These are phyloP conservation scores for Epinotia nisella DNA, from an alignment of 2,888 invertebrate genomes.

Conservation along the genomic window DNA sequence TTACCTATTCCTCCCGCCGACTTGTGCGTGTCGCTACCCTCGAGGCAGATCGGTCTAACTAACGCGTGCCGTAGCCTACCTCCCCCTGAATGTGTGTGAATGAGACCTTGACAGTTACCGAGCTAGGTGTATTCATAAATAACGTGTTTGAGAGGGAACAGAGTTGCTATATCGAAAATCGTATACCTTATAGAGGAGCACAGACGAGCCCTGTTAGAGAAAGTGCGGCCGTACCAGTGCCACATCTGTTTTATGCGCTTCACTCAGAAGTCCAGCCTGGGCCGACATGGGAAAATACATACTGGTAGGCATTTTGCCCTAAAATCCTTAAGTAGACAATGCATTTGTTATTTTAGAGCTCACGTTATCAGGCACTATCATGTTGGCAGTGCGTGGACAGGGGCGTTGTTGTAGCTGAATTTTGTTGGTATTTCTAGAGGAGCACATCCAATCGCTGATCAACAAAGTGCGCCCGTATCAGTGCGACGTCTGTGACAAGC, in stretches of 20 bases:
- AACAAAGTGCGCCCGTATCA: slow-evolving; percentile 87
- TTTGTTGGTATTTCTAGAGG: slow-evolving; percentile 85
- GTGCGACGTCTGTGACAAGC: slow-evolving; percentile 91
- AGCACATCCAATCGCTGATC: slow-evolving; percentile 86
- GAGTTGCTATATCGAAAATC: slow-evolving; percentile 81
- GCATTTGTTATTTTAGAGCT: slow-evolving; percentile 74
- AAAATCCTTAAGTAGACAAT: slow-evolving; percentile 82
- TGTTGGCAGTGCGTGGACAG: slow-evolving; percentile 65
- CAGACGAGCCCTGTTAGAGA: slow-evolving; percentile 86
- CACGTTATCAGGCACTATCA: slow-evolving; percentile 75
- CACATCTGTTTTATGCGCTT: slow-evolving; percentile 89
- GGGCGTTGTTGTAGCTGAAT: slow-evolving; percentile 80
- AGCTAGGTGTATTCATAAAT: slow-evolving; percentile 65
- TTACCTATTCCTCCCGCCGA: slow-evolving; percentile 65
- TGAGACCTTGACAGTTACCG: slow-evolving; percentile 60
- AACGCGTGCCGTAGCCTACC: slow-evolving; percentile 68
- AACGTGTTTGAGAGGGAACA: slow-evolving; percentile 72
- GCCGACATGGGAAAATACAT: slow-evolving; percentile 89
- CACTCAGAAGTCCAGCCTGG: slow-evolving; percentile 90
- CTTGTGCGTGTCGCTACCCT: slow-evolving; percentile 69
- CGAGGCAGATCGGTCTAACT: slow-evolving; percentile 75
- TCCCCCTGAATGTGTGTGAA: slow-evolving; percentile 82
- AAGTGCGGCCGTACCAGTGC: slow-evolving; percentile 88
- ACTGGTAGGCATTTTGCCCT: slow-evolving; percentile 86
- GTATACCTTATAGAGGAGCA: slow-evolving; percentile 85